Evolutionary conservation across 2,888 invertebrate genomes (phyloP), one percentile per base, ranked within the genome.

Genomic region (Perithous albicinctus): DNA sequence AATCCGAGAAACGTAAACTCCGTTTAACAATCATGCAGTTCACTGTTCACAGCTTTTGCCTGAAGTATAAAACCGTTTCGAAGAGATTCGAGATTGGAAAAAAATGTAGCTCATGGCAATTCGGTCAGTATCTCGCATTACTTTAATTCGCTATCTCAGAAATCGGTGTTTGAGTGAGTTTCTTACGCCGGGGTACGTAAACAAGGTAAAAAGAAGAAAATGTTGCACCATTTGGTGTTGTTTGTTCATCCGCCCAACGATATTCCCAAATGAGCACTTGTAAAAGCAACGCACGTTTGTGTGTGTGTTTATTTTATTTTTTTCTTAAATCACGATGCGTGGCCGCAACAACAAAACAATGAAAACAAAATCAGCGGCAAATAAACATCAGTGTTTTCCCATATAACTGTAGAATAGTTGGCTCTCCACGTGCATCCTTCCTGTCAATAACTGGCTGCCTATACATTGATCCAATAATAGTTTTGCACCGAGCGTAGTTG

Each of bases 351-450:
- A 76, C 35, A 46, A 15, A 67, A 67, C 51, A 46, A 29, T 15
- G 18, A 46, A 15, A 67, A 67, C 51, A 46, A 29, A 23, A 29
- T 48, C 20, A 56, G 20, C 67, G 26, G 48, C 61, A 32, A 48
- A 23, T 26, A 18, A 29, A 74, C 48, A 29, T 69, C 46, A 41
- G 12, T 43, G 10, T 56, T 29, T 54, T 74, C 8, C 26, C 23
- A 56, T 15, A 64, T 41, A 10, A 35, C 46, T 29, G 63, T 74
- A 74, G 73, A 54, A 51, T 74, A 76, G 67, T 43, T 78, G 46
- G 72, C 54, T 78, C 73, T 51, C 35, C 78, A 73, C 46, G 66
- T 73, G 72, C 59, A 59, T 78, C 59, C 73, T 63, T 72, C 61
- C 35, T 66, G 32, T 64, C 43, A 32, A 59, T 63, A 7, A 46